Evolutionary conservation across 2,113 vertebrate genomes (phyloP).

Genomic region (Chunga burmeisteri): DNA sequence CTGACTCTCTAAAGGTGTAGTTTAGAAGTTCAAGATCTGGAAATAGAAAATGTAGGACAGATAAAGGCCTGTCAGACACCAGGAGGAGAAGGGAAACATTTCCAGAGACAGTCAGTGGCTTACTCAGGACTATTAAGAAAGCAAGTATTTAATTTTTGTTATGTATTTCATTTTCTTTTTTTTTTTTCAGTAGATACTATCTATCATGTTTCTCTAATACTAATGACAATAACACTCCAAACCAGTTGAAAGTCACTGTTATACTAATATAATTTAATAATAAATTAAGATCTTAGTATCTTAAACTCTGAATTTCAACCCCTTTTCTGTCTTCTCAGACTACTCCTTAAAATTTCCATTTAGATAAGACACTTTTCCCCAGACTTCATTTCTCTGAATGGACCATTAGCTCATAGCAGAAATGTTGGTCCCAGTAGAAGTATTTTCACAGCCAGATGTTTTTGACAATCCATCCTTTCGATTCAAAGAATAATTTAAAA

Average conservation of each 20-base stretch:
- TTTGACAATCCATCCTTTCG: not conserved
- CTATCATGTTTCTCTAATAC: not conserved
- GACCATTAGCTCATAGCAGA: not conserved
- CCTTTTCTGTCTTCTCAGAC: not conserved
- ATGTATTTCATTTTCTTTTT: not conserved
- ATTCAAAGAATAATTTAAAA: not conserved
- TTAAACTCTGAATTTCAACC: not conserved
- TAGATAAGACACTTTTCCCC: not conserved
- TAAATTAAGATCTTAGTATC: not conserved
- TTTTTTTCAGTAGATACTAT: not conserved
- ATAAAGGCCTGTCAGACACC: not conserved
- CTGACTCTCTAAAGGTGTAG: not conserved
- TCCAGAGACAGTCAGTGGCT: not conserved
- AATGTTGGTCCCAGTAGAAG: not conserved
- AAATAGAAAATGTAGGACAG: not conserved
- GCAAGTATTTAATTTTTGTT: not conserved
- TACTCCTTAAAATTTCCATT: not conserved
- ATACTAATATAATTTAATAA: not conserved
- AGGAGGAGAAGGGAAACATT: not conserved
- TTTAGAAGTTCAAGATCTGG: not conserved
- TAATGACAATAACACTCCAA: not conserved
- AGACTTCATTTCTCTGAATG: not conserved
- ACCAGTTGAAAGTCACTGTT: not conserved
- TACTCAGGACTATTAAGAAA: not conserved
- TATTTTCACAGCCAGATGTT: not conserved